Percentiles rank a stretch among this genome's conserved stretches.
These are phyloP conservation scores for Dromas ardeola DNA, from an alignment of 2,113 vertebrate species.

Conservation along the genomic window DNA sequence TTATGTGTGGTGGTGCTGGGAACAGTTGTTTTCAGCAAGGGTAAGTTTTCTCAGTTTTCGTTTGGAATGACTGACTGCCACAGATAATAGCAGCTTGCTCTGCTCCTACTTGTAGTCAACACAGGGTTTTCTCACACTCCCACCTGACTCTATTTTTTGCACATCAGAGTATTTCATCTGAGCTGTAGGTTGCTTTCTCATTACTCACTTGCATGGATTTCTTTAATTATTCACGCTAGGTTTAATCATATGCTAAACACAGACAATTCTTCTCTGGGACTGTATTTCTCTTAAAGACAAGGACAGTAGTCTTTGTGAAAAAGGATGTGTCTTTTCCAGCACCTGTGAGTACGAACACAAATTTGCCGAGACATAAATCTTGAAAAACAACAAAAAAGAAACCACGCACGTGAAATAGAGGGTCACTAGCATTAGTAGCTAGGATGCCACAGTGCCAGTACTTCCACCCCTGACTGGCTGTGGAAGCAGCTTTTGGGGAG, in stretches of 20 bases:
- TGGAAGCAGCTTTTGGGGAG: neutral
- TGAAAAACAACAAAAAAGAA: too few relatives aligned
- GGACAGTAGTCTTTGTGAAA: neutral
- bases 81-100: neutral
- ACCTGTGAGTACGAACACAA: neutral
- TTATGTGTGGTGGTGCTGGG: neutral
- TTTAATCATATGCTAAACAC: neutral
- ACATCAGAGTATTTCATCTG: neutral
- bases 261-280: neutral
- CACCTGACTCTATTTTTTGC: neutral
- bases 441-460: neutral
- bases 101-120: neutral
- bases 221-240: conserved; percentile 17
- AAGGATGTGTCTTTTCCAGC: neutral
- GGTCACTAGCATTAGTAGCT: neutral
- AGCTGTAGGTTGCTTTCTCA: neutral
- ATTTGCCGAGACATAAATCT: neutral
- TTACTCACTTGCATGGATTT: neutral
- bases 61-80: neutral
- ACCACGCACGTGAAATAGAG: neutral
- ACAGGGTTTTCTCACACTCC: neutral
- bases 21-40: neutral
- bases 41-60: neutral
- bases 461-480: neutral
- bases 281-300: neutral